phyloP scores from a whole-genome alignment of 2,888 invertebrate genomes.

The Ornithoptera priamus region DNA sequence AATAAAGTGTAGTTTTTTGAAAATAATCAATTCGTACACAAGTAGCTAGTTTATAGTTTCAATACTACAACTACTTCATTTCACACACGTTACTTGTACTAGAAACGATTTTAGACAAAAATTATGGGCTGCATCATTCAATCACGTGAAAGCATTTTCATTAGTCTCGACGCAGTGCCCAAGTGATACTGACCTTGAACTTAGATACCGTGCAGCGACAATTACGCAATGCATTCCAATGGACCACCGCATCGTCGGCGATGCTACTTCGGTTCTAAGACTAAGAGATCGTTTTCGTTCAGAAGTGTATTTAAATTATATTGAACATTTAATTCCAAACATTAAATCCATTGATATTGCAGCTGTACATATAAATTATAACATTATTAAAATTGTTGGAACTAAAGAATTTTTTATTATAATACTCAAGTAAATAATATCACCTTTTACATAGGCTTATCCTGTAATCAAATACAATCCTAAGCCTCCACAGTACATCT shows the following conservation, averaged over 20 bases:
- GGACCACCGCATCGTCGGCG: neutral
- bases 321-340: no score
- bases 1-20: neutral
- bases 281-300: neutral
- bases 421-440: neutral
- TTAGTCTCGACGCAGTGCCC: conserved; percentile 11
- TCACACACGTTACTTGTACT: neutral
- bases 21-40: neutral
- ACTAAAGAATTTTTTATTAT: neutral
- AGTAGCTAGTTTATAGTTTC: no score
- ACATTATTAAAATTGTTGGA: neutral
- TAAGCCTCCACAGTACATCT: no score
- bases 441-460: neutral
- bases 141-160: conserved; percentile 19
- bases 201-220: neutral
- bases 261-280: neutral
- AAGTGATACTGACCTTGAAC: conserved; percentile 17
- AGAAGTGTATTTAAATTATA: no score
- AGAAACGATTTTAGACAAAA: neutral
- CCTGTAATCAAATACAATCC: neutral
- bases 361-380: neutral
- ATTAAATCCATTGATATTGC: no score
- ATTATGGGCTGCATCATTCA: neutral
- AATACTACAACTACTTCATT: neutral
- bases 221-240: conserved; percentile 12